A percentile compares a stretch with the other conserved stretches of the same genome.
Evolutionary conservation across 2,113 vertebrate species (phyloP).

Genomic region (Trochalopteron elliotii): DNA sequence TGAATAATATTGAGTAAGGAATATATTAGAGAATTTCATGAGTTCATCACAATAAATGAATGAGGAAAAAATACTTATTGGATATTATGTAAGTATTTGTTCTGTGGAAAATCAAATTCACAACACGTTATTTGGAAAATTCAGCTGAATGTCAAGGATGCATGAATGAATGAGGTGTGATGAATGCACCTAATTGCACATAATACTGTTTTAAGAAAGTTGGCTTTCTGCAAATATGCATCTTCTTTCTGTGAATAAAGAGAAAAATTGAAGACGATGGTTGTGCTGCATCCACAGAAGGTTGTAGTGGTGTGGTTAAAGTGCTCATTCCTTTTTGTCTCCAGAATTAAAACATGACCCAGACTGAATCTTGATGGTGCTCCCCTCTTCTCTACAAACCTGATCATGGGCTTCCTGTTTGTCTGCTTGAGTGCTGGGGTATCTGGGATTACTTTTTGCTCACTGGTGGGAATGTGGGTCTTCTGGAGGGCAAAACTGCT

Average conservation of each 20-base stretch:
- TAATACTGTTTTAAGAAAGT: background rate
- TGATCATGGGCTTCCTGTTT: background rate
- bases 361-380: background rate
- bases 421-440: background rate
- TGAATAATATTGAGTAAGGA: constrained; percentile 55
- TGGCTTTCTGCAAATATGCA: background rate
- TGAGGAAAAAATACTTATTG: background rate
- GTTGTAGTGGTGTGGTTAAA: background rate
- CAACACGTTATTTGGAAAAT: background rate
- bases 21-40: constrained; percentile 32
- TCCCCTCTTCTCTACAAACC: background rate
- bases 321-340: background rate
- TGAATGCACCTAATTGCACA: background rate
- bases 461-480: rapidly evolving
- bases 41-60: constrained; percentile 22
- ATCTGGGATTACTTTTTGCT: rapidly evolving
- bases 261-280: background rate
- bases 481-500: background rate
- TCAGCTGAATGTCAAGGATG: background rate
- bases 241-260: background rate
- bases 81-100: background rate
- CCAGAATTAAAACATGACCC: background rate
- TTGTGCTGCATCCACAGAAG: background rate
- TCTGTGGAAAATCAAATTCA: background rate
- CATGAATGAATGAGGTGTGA: background rate